phyloP scores from a whole-genome alignment of 2,797 vertebrate genomes.

The Decapterus maruadsi region DNA sequence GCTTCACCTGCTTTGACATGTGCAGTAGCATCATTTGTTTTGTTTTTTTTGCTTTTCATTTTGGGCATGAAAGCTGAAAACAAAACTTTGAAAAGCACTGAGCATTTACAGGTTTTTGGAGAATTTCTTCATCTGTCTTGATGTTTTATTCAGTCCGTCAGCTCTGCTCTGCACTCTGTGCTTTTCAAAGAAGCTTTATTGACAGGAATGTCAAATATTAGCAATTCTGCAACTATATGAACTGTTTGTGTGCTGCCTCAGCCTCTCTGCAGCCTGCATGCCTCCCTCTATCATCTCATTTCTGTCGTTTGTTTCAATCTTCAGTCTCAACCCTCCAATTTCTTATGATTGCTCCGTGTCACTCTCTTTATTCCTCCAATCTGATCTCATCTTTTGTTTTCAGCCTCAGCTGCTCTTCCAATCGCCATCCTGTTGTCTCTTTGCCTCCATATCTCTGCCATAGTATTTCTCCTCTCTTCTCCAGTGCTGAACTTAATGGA shows the following conservation, averaged over 20 bases:
- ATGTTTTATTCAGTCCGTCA: constrained; percentile 11
- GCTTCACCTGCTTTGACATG: neutral
- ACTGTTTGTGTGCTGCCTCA: constrained; percentile 9
- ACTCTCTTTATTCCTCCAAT: constrained; percentile 16
- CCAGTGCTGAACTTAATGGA: constrained; percentile 28
- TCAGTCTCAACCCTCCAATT: constrained; percentile 11
- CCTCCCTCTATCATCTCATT: neutral
- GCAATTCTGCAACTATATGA: neutral
- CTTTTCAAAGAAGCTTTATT: neutral
- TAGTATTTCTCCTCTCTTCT: constrained; percentile 1
- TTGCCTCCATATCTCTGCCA: constrained; percentile 10
- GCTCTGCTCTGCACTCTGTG: neutral
- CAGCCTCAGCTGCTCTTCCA: constrained; percentile 24
- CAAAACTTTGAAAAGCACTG: constrained; percentile 2
- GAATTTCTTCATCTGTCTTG: neutral
- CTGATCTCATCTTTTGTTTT: constrained; percentile 36
- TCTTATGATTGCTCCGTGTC: constrained; percentile 10
- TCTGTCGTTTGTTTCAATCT: neutral
- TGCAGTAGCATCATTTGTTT: neutral
- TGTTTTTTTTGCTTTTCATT: neutral
- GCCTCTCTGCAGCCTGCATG: neutral
- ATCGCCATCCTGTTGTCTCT: neutral
- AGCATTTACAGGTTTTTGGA: neutral
- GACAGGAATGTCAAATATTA: constrained; percentile 17
- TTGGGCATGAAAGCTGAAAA: neutral